Conservation (phyloP, 2,888 invertebrate genomes). For the Phaedon cochleariae region DNA sequence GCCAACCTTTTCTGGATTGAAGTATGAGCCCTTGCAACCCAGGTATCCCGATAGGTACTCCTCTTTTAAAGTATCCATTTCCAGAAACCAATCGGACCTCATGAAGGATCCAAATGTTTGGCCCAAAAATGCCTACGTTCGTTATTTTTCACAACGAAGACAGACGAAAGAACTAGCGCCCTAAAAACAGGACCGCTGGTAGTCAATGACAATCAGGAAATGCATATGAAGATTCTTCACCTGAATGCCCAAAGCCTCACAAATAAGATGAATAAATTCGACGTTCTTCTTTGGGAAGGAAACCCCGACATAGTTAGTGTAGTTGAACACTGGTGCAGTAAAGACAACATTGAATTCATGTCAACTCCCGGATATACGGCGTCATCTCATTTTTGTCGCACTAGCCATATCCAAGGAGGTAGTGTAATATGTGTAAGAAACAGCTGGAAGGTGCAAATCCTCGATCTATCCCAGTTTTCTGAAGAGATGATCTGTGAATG, state of each 20-base stretch:
- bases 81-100: too few species aligned
- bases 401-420: conserved; percentile 5
- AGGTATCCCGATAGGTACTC: too few species aligned
- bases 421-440: conserved; percentile 3
- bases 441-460: background rate
- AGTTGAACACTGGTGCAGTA: conserved; percentile 19
- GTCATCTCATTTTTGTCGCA: conserved; percentile 2
- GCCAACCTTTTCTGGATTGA: too few species aligned
- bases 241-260: conserved; percentile 13
- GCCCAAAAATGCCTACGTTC: too few species aligned
- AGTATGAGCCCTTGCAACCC: too few species aligned
- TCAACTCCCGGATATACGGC: conserved; percentile 7
- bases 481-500: conserved; percentile 8
- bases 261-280: background rate
- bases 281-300: conserved; percentile 15
- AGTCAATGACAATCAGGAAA: background rate
- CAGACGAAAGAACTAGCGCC: too few species aligned
- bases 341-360: background rate
- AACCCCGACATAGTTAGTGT: conserved; percentile 21
- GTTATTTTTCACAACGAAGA: too few species aligned
- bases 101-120: too few species aligned
- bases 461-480: background rate
- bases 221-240: conserved; percentile 4
- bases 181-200: too few species aligned
- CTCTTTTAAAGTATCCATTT: too few species aligned